These are phyloP conservation scores for Phalacrocorax pelagicus DNA, from an alignment of 2,113 vertebrate genomes.

Conservation along the genomic window DNA sequence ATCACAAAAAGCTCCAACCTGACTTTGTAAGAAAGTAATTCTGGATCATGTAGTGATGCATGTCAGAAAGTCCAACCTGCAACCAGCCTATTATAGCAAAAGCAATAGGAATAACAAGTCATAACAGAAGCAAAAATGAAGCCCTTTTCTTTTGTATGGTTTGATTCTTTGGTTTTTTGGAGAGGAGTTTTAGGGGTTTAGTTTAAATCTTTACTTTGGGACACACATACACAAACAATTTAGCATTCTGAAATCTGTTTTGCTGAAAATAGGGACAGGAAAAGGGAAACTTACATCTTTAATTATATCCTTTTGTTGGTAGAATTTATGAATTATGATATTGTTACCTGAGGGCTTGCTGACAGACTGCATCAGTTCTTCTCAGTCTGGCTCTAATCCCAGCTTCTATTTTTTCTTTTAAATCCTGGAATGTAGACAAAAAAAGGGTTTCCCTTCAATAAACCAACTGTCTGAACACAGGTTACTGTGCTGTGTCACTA, in stretches of 20 bases:
- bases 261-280: constrained; percentile 26
- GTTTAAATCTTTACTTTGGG: constrained; percentile 42
- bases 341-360: constrained; percentile 76
- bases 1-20: neutral
- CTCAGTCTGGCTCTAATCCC: constrained; percentile 69
- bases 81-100: neutral
- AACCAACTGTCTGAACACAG: constrained; percentile 71
- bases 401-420: constrained; percentile 55
- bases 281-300: constrained; percentile 49
- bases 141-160: neutral
- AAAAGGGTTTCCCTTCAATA: constrained; percentile 65
- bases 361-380: constrained; percentile 73
- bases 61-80: neutral
- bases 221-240: neutral
- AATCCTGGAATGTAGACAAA: constrained; percentile 76
- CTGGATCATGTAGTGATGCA: neutral
- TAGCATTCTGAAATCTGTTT: constrained; percentile 31
- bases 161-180: neutral
- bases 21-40: neutral
- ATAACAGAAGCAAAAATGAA: constrained; percentile 41
- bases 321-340: constrained; percentile 75
- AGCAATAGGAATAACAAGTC: constrained; percentile 19
- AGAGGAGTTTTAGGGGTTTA: neutral
- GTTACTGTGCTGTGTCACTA: constrained; percentile 49
- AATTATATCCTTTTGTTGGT: constrained; percentile 74